These are phyloP conservation scores for Pangasianodon gigas DNA, from an alignment of 2,113 vertebrate species.

Conservation along the genomic window DNA sequence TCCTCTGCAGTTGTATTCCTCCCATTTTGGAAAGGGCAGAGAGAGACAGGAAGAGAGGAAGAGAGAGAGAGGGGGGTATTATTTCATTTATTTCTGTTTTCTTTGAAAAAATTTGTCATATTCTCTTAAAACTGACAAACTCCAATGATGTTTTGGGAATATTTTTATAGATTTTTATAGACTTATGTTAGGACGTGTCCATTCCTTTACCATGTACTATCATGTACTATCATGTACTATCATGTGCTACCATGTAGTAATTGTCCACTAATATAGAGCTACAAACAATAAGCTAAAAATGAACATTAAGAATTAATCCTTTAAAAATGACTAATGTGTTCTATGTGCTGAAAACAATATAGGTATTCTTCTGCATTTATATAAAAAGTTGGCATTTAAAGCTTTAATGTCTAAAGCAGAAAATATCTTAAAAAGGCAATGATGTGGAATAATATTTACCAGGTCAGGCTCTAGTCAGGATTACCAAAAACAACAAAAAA, in stretches of 20 bases:
- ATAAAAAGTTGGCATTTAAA: neutral
- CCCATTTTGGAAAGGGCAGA: constrained; percentile 65
- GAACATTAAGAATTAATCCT: neutral
- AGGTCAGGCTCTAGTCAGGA: neutral
- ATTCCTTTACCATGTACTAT: neutral
- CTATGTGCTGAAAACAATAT: neutral
- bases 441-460: constrained; percentile 26
- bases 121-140: neutral
- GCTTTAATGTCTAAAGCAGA: neutral
- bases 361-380: neutral
- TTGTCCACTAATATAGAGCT: neutral
- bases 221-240: neutral
- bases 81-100: neutral
- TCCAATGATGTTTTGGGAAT: neutral
- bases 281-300: neutral
- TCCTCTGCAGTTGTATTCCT: constrained; percentile 59
- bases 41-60: constrained; percentile 44
- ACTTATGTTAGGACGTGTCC: too few relatives aligned
- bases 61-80: neutral
- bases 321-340: neutral
- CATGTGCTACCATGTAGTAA: neutral
- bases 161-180: neutral
- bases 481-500: neutral
- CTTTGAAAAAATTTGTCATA: neutral
- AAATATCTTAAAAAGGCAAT: constrained; percentile 23